These are phyloP conservation scores for Tineola bisselliella DNA, from an alignment of 2,888 invertebrate species.

Conservation along the genomic window DNA sequence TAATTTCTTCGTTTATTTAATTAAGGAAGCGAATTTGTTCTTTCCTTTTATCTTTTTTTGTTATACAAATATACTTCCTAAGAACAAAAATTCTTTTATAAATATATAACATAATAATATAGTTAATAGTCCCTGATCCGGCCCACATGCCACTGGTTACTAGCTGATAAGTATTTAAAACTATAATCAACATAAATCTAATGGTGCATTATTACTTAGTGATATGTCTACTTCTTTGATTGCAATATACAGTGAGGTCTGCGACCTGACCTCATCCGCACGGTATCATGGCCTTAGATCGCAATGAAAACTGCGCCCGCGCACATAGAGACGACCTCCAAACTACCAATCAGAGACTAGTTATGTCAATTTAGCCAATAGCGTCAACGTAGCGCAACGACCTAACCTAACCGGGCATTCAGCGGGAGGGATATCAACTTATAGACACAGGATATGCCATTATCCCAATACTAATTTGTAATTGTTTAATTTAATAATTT, in stretches of 20 bases:
- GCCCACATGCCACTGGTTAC: too few species aligned
- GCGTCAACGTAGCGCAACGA: conserved; percentile 4
- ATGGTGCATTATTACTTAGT: neutral
- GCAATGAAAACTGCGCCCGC: conserved; percentile 26
- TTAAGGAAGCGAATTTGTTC: too few species aligned
- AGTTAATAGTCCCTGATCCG: too few species aligned
- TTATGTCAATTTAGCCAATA: conserved; percentile 10
- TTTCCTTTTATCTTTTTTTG: too few species aligned
- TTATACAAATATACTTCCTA: too few species aligned
- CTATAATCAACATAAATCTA: neutral
- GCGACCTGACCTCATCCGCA: conserved; percentile 29
- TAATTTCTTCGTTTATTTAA: too few species aligned
- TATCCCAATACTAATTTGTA: neutral
- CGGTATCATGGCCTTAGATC: conserved; percentile 23
- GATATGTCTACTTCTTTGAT: conserved; percentile 7
- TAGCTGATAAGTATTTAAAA: too few species aligned
- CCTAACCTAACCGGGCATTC: conserved; percentile 7
- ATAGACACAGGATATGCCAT: neutral
- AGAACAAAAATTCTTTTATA: too few species aligned
- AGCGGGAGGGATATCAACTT: neutral
- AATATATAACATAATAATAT: too few species aligned
- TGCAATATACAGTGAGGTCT: conserved; percentile 28
- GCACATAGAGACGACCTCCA: conserved; percentile 16
- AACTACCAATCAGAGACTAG: conserved; percentile 12
- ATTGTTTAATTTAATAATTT: neutral